Evolutionary conservation across 2,797 vertebrate genomes (phyloP).

Genomic region (Gymnodraco acuticeps): DNA sequence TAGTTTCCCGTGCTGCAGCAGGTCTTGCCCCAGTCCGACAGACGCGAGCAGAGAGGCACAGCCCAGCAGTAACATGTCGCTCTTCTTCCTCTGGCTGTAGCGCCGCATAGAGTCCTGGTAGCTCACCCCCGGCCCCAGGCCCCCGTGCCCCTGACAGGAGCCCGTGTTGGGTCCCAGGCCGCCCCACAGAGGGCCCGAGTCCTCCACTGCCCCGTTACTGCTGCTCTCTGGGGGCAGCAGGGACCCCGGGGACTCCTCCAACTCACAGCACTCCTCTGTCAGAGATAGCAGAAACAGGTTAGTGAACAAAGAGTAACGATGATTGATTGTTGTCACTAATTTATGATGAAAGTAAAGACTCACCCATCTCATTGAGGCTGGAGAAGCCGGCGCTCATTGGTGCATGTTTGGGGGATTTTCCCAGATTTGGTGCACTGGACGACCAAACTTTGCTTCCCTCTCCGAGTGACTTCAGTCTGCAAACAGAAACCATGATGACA

Average conservation of each 20-base stretch:
- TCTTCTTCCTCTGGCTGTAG: constrained; percentile 84
- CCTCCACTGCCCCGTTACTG: constrained; percentile 82
- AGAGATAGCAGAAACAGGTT: neutral
- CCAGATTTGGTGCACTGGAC: constrained; percentile 93
- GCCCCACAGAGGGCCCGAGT: constrained; percentile 75
- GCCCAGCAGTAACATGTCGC: constrained; percentile 86
- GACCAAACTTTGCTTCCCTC: constrained; percentile 93
- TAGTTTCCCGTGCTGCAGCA: constrained; percentile 84
- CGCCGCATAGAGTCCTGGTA: constrained; percentile 75
- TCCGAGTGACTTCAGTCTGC: constrained; percentile 90
- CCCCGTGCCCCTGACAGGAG: constrained; percentile 46
- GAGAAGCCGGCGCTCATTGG: constrained; percentile 90
- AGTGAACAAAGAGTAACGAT: neutral
- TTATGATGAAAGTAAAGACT: constrained; percentile 58
- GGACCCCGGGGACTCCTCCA: constrained; percentile 82
- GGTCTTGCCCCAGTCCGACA: constrained; percentile 87
- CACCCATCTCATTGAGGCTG: constrained; percentile 95
- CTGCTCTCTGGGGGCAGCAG: constrained; percentile 77
- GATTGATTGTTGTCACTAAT: neutral
- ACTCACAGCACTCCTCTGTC: constrained; percentile 89
- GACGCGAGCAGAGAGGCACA: constrained; percentile 91
- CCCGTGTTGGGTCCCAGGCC: constrained; percentile 61
- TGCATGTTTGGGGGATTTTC: constrained; percentile 92
- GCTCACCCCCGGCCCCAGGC: constrained; percentile 50
- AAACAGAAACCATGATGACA: neutral